Evolutionary conservation across 2,888 invertebrate genomes (phyloP), one percentile per base, ranked within the genome.

Genomic region (Drosophila rellima): DNA sequence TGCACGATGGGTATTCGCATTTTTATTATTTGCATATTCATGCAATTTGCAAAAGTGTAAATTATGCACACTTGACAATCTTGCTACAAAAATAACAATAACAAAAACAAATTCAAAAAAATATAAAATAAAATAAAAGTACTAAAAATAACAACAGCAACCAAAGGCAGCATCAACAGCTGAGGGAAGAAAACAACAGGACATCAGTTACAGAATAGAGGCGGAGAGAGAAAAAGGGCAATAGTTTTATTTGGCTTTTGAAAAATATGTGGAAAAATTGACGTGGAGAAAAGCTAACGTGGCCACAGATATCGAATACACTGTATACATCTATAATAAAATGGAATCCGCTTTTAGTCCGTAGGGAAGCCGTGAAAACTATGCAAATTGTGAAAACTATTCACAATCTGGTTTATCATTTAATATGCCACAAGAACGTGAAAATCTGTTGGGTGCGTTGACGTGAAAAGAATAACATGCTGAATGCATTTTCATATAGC

Each of bases 41-140:
- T 87, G 82, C 81, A 74, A 86, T 88, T 83, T 79, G 70, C 74
- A 74, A 79, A 76, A 60, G 78, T 81, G 88, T 84, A 81, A 89
- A 72, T 78, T 89, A 88, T 89, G 88, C 89, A 82, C 78, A 76
- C 83, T 78, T 71, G 74, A 72, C 82, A 89, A 84, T 88, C 74
- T 82, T 70, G 73, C 84, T 72, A 73, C 73, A 83, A 78, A 82
- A 80, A 63, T 61, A 74, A 69, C 64, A 79, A 66, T 70, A 69
- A 56, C 48, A 69, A 60, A 45, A 62, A 33, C 37, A 51, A 13
- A 26, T 13, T 33, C 6, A 23, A 39, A 39, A 5, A 47, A 35
- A n/a, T 31, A n/a, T 59, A 35, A 13, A 59, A 44, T n/a, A n/a
- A n/a, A n/a, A n/a, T n/a, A n/a, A n/a, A n/a, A n/a, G n/a, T n/a